phyloP scores from a whole-genome alignment of 2,888 invertebrate genomes.

The Sepioteuthis lessoniana region DNA sequence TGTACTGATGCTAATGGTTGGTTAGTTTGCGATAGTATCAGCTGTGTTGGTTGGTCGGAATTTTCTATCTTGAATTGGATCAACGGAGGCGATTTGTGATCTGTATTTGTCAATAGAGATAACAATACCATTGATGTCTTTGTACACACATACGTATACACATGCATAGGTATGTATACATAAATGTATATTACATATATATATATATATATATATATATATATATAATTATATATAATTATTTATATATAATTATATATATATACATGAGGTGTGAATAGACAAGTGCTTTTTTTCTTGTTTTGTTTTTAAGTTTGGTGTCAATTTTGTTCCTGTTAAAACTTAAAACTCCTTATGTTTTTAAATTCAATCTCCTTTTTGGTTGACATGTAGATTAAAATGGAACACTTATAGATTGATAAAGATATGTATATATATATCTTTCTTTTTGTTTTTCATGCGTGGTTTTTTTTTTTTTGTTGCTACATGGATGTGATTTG shows the following conservation, averaged over 20 bases:
- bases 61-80: no score
- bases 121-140: not conserved
- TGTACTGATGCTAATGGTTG: conserved; percentile 50
- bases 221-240: not conserved
- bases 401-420: not conserved
- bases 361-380: not conserved
- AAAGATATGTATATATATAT: not conserved
- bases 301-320: not conserved
- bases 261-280: not conserved
- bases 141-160: not conserved
- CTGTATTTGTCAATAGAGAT: not conserved
- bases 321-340: not conserved
- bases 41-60: not conserved
- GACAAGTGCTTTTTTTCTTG: not conserved
- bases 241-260: conserved; percentile 15
- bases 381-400: not conserved
- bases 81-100: not conserved
- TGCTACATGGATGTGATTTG: not conserved
- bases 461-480: no score
- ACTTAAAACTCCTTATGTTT: not conserved
- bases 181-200: not conserved
- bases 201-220: not conserved
- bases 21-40: conserved; percentile 20
- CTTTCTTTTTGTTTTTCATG: not conserved
- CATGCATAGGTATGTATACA: conserved; percentile 33